Conservation (phyloP, 2,888 invertebrate species). For the Lithodes maja region DNA sequence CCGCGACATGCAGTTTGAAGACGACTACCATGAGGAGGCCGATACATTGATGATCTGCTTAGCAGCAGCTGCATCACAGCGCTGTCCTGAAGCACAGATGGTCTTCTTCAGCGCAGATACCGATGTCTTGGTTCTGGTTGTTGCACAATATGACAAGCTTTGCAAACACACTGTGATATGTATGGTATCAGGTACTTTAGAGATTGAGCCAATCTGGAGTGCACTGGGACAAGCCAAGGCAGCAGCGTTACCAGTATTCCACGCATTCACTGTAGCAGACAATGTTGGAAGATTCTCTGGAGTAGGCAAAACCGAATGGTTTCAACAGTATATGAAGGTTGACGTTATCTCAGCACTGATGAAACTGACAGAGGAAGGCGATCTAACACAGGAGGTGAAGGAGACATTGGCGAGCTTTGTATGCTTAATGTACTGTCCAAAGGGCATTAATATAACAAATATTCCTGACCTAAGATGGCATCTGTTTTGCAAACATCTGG, state of each 20-base stretch:
- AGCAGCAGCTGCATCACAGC: neutral
- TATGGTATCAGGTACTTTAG: neutral
- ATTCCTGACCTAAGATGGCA: slow-evolving; percentile 22
- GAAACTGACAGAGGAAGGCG: neutral
- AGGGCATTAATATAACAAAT: slow-evolving; percentile 4
- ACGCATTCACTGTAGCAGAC: slow-evolving; percentile 5
- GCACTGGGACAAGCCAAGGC: neutral
- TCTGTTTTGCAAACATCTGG: slow-evolving; percentile 18
- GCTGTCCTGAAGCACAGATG: neutral
- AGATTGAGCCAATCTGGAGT: neutral
- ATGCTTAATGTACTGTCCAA: neutral
- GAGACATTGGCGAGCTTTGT: neutral
- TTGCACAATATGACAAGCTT: neutral
- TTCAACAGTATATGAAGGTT: slow-evolving; percentile 22
- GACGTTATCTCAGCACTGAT: neutral
- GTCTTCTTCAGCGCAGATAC: neutral
- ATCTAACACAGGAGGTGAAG: slow-evolving; percentile 10
- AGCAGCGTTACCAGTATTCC: neutral
- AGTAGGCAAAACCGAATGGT: neutral
- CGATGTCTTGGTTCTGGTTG: neutral
- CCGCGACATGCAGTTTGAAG: neutral
- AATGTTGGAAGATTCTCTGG: slow-evolving; percentile 12
- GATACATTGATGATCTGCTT: neutral
- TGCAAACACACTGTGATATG: neutral
- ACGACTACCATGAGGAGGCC: neutral